These are phyloP conservation scores for Patella depressa DNA, from an alignment of 2,888 invertebrate genomes.

Conservation along the genomic window DNA sequence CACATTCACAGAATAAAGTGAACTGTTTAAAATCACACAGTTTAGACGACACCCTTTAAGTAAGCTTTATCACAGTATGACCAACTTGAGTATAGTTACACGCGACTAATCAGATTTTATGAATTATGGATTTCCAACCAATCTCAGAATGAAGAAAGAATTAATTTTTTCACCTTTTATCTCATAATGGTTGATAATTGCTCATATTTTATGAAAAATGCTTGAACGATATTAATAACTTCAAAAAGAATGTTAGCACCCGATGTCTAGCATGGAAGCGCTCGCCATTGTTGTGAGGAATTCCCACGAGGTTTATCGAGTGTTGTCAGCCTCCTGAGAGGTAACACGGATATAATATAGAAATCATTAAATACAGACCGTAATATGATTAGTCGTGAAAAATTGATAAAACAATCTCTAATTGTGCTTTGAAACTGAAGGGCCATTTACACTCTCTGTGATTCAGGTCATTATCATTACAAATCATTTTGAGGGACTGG, in stretches of 20 bases:
- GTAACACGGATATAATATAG: not conserved
- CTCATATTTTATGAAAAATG: constrained; percentile 10
- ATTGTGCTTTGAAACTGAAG: not conserved
- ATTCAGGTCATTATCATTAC: not conserved
- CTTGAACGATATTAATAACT: not conserved
- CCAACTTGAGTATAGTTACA: not conserved
- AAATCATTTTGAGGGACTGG: too few relatives aligned
- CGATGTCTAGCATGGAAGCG: not conserved
- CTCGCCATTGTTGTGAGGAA: not conserved
- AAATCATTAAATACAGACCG: constrained; percentile 4
- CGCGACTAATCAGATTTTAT: not conserved
- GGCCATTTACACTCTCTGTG: constrained; percentile 5
- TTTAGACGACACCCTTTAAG: too few relatives aligned
- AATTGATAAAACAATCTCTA: constrained; percentile 39
- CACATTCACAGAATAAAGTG: too few relatives aligned
- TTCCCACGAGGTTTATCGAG: not conserved
- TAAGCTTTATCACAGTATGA: too few relatives aligned
- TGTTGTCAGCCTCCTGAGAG: constrained; percentile 6
- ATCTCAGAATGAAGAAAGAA: not conserved
- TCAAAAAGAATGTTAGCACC: constrained; percentile 18
- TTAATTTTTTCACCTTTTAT: constrained; percentile 12
- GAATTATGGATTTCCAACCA: not conserved
- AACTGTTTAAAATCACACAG: too few relatives aligned
- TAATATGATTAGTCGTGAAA: constrained; percentile 47
- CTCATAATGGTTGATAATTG: not conserved